phyloP scores from a whole-genome alignment of 2,113 vertebrate species.

The Australoheros scitulus region DNA sequence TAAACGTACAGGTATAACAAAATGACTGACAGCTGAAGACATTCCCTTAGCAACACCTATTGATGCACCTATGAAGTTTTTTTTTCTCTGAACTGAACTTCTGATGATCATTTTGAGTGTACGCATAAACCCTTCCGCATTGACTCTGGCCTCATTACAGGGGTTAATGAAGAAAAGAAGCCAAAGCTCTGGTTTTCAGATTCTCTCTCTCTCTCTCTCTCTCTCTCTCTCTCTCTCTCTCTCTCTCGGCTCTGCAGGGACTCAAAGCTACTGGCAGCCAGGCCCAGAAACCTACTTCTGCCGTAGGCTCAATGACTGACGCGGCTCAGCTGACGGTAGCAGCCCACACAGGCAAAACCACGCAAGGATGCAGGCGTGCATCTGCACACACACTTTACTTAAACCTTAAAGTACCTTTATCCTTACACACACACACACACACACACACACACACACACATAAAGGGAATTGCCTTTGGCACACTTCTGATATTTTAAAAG shows the following conservation, averaged over 20 bases:
- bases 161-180: conserved; percentile 68
- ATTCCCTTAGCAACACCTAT: neutral
- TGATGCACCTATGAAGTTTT: neutral
- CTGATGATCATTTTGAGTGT: neutral
- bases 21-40: neutral
- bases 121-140: conserved; percentile 14
- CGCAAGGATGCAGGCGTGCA: neutral
- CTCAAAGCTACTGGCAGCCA: conserved; percentile 28
- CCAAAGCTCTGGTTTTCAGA: conserved; percentile 12
- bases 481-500: conserved; percentile 28
- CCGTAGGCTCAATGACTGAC: conserved; percentile 45
- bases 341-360: conserved; percentile 19
- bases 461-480: conserved; percentile 43
- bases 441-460: neutral
- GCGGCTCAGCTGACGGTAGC: conserved; percentile 29
- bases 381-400: conserved; percentile 15
- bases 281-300: conserved; percentile 82
- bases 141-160: conserved; percentile 70
- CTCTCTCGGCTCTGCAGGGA: conserved; percentile 35
- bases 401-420: conserved; percentile 44
- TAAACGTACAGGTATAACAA: neutral
- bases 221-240: neutral
- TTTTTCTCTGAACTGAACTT: neutral
- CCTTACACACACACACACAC: neutral
- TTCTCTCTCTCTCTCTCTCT: neutral